Conservation (phyloP, 2,113 vertebrate genomes). For the Seriola rivoliana region DNA sequence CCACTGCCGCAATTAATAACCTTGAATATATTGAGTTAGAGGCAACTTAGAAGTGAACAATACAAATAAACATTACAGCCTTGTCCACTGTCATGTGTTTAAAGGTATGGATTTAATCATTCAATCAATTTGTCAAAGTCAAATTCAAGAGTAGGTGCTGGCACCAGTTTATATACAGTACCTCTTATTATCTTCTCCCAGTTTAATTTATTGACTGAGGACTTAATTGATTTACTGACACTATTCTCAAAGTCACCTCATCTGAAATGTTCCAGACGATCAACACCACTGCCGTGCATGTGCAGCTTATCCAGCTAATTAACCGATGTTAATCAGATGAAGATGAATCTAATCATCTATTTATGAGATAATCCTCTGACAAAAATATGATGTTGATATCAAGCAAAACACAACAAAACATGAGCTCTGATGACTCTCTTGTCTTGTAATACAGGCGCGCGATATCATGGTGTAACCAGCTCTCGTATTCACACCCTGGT, state of each 20-base stretch:
- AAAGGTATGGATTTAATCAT: conserved; percentile 57
- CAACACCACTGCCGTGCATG: conserved; percentile 11
- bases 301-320: conserved; percentile 57
- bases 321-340: conserved; percentile 63
- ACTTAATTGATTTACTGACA: conserved; percentile 74
- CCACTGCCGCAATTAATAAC: conserved; percentile 31
- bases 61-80: conserved; percentile 34
- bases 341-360: conserved; percentile 59
- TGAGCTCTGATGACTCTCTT: neutral
- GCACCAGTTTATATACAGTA: conserved; percentile 40
- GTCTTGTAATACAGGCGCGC: neutral
- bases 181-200: conserved; percentile 59
- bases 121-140: conserved; percentile 74
- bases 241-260: conserved; percentile 75
- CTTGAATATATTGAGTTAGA: conserved; percentile 49
- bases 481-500: neutral
- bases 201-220: conserved; percentile 74
- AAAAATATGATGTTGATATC: conserved; percentile 17
- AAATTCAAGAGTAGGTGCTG: conserved; percentile 52
- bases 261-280: conserved; percentile 62
- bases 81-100: conserved; percentile 25
- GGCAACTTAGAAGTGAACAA: conserved; percentile 33
- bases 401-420: conserved; percentile 28
- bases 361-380: conserved; percentile 56
- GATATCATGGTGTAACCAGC: neutral